A percentile compares a stretch with the other conserved stretches of the same genome.
Conservation (phyloP, 1,140 invertebrate genomes). For the Mamestra configurata region DNA sequence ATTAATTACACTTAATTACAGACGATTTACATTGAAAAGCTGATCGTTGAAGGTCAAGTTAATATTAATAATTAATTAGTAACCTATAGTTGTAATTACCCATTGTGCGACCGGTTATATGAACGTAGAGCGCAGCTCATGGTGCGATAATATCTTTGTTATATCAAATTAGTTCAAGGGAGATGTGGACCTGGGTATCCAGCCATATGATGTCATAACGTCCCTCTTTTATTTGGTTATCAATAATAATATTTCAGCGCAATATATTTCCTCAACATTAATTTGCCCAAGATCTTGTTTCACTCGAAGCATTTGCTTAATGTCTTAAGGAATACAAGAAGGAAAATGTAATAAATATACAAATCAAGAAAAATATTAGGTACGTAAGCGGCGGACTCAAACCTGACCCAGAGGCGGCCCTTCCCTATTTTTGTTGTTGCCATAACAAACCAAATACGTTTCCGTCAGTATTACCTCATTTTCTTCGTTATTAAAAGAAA, state of each 20-base stretch:
- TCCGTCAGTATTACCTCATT: not conserved
- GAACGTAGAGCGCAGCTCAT: not conserved
- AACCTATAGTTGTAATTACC: conserved; percentile 38
- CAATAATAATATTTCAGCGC: not conserved
- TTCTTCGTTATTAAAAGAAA: not conserved
- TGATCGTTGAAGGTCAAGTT: conserved; percentile 63
- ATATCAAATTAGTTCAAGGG: conserved; percentile 33
- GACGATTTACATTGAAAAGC: conserved; percentile 59
- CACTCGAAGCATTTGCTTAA: not conserved
- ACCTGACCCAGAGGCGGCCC: not conserved
- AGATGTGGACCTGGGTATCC: not conserved
- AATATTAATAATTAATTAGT: conserved; percentile 57
- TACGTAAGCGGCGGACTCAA: not conserved
- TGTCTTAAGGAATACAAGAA: not conserved
- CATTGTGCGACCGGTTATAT: conserved; percentile 32
- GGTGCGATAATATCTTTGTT: not conserved
- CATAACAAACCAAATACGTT: not conserved
- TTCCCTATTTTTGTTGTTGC: conserved; percentile 1
- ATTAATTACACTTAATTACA: conserved; percentile 41
- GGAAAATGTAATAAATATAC: conserved; percentile 37
- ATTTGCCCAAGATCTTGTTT: not conserved
- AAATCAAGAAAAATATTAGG: not conserved
- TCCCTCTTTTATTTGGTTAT: not conserved
- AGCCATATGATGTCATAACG: not conserved
- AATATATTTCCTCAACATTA: not conserved